These are phyloP conservation scores for Drosophila azteca DNA, from an alignment of 1,140 invertebrate genomes.

Conservation along the genomic window DNA sequence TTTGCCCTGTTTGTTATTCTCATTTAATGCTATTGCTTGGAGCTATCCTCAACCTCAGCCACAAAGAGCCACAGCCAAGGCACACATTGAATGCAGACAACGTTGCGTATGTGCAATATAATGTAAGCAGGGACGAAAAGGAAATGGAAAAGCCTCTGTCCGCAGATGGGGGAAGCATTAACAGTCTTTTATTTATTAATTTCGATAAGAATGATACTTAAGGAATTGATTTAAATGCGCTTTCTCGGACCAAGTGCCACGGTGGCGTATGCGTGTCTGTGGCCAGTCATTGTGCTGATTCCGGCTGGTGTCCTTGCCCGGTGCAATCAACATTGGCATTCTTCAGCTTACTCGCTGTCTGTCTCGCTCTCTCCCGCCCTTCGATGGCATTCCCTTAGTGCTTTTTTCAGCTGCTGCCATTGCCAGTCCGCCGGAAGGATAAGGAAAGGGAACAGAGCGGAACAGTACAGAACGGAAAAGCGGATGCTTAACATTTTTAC, in stretches of 20 bases:
- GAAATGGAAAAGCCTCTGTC: no score
- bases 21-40: conserved; percentile 28
- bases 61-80: conserved; percentile 18
- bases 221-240: conserved; percentile 22
- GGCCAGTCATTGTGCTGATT: conserved; percentile 38
- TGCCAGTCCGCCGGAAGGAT: conserved; percentile 38
- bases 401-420: conserved; percentile 21
- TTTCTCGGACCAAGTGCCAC: no score
- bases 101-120: conserved; percentile 33
- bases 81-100: conserved; percentile 22
- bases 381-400: conserved; percentile 21
- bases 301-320: conserved; percentile 34
- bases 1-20: conserved; percentile 31
- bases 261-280: conserved; percentile 20
- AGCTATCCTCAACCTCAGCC: conserved; percentile 7
- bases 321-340: conserved; percentile 57
- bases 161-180: background rate
- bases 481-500: conserved; percentile 51
- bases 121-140: conserved; percentile 1
- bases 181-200: conserved; percentile 43
- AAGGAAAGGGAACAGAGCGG: background rate
- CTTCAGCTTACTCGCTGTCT: conserved; percentile 26
- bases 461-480: background rate
- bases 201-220: conserved; percentile 30
- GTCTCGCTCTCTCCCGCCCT: background rate